These are phyloP conservation scores for Steinernema khuongi DNA, from an alignment of 1,140 invertebrate species.

Conservation along the genomic window DNA sequence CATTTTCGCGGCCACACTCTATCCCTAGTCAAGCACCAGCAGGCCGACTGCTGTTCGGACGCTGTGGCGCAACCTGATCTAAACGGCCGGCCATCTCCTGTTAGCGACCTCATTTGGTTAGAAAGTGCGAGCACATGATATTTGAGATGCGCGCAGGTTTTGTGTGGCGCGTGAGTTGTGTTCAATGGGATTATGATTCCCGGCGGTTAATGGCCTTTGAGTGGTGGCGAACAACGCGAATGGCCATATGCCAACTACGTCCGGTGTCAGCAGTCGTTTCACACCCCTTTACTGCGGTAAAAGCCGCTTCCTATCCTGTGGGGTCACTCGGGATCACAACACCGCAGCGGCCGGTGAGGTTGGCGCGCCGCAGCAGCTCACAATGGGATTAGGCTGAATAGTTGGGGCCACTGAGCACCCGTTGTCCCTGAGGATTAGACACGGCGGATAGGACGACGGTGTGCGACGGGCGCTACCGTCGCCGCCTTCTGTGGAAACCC, in stretches of 20 bases:
- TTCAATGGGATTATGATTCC: background rate
- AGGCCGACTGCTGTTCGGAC: background rate
- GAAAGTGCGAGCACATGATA: background rate
- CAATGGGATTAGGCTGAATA: conserved; percentile 13
- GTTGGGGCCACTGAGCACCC: conserved; percentile 8
- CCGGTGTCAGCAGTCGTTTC: background rate
- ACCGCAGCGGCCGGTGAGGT: background rate
- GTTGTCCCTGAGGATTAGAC: conserved; percentile 12
- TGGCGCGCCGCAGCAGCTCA: conserved; percentile 1
- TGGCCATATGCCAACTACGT: background rate
- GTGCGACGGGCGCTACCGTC: background rate
- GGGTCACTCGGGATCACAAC: background rate
- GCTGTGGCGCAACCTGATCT: conserved; percentile 9
- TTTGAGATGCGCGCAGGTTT: background rate
- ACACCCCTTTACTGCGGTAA: background rate
- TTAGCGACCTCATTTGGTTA: conserved; percentile 7
- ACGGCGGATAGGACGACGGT: background rate
- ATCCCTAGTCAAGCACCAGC: background rate
- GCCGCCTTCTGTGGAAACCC: no score
- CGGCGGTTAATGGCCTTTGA: background rate
- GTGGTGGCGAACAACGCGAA: background rate
- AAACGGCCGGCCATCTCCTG: background rate
- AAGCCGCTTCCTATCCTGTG: conserved; percentile 7
- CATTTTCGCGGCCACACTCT: conserved; percentile 2
- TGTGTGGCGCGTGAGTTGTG: background rate